Base-by-base conservation (phyloP, 2,797 vertebrate genomes). In the Sylvia borin region DNA sequence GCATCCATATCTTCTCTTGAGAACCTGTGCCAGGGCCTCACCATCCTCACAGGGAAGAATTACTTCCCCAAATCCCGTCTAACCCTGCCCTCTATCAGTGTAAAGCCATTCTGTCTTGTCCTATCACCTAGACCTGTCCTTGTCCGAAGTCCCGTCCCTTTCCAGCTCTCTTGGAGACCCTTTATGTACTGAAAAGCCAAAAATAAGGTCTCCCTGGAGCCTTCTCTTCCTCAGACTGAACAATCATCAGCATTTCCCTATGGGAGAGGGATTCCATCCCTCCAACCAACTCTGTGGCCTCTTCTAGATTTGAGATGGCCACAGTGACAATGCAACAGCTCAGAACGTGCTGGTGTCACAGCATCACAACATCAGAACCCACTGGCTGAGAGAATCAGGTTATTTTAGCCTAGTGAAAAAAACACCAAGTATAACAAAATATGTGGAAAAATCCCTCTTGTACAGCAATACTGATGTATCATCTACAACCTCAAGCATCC, bases 311-410 rank as follows among this genome's bases (percentile, higher is more conserved):
- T 29, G 36, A 26, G 25, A 43, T 17, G 47, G 9, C 34, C 43
- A 22, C 6, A 3, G 51, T 20, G 42, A 32, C 42, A 34, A 31
- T 1, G 5, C 16, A 15, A 13, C 0, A 15, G 27, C 47, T 64
- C 13, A 17, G 74, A 60, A n/a, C 15, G 18, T 6, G 15, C 15
- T 0, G 3, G 15, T 45, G 15, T 24, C 71, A 20, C 7, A 50
- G 27, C 48, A 14, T 5, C 61, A 14, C 0, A 0, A 19, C 19
- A 3, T 9, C 65, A 42, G 50, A 24, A 58, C 25, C 36, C 3
- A 1, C 1, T 9, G 47, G n/a, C 61, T 76, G 51, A n/a, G 36
- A 67, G 62, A 36, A 20, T 5, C 27, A 19, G 13, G 27, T 17
- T 55, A 9, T 48, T 67, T 57, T 6, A 75, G 9, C 25, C 22